phyloP scores from a whole-genome alignment of 2,113 vertebrate species.

The Gymnogyps californianus region DNA sequence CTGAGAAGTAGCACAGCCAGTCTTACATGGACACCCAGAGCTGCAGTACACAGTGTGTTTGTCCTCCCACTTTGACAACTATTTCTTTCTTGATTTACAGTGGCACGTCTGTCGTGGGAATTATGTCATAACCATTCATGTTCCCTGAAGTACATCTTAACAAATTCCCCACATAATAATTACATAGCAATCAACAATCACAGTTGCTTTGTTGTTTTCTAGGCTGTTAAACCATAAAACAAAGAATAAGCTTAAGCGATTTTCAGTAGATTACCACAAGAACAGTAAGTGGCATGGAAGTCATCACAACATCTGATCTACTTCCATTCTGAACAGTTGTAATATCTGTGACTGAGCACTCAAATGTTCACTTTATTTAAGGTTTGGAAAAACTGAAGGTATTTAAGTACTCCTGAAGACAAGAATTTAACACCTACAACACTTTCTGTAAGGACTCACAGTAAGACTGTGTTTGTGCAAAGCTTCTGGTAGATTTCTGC shows the following conservation, averaged over 20 bases:
- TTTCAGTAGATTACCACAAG: not conserved
- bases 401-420: not conserved
- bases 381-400: not conserved
- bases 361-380: not conserved
- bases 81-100: not conserved
- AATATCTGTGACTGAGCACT: not conserved
- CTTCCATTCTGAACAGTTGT: not conserved
- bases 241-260: not conserved
- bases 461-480: not conserved
- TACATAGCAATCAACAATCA: not conserved
- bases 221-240: not conserved
- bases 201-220: not conserved
- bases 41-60: not conserved
- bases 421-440: not conserved
- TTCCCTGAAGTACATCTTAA: constrained; percentile 14
- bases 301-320: not conserved
- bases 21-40: not conserved
- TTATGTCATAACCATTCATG: not conserved
- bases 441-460: not conserved
- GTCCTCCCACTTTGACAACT: not conserved
- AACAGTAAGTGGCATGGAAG: not conserved
- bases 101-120: not conserved
- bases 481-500: not conserved
- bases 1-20: not conserved
- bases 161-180: constrained; percentile 7